These are phyloP conservation scores for Ictalurus furcatus DNA, from an alignment of 2,113 vertebrate genomes.

Conservation along the genomic window DNA sequence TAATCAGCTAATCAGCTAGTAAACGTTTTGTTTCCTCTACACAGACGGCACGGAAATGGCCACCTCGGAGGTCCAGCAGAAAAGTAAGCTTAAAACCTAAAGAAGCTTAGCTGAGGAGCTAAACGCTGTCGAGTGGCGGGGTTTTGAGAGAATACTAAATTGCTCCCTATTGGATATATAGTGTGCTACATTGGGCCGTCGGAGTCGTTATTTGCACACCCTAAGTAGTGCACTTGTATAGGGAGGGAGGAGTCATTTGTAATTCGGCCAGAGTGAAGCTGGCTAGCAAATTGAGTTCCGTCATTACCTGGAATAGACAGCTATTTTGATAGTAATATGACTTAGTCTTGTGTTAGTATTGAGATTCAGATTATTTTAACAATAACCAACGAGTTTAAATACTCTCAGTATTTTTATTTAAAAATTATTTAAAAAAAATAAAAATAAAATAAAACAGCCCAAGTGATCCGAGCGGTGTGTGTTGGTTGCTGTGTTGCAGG, in stretches of 20 bases:
- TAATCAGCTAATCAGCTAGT: too few species aligned
- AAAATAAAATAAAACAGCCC: too few species aligned
- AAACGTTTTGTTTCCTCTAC: background rate
- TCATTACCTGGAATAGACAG: slow-evolving; percentile 2
- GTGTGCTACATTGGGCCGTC: background rate
- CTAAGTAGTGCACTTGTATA: background rate
- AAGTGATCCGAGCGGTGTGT: background rate
- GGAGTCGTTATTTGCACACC: background rate
- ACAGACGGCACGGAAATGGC: slow-evolving; percentile 27
- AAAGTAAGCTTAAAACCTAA: slow-evolving; percentile 15
- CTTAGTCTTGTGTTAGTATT: background rate
- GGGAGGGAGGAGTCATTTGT: background rate
- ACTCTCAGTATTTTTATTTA: background rate
- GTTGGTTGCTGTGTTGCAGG: slow-evolving; percentile 2
- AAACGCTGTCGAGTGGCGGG: slow-evolving; percentile 3
- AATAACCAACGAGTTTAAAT: background rate
- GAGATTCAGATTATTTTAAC: background rate
- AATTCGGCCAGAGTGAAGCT: slow-evolving; percentile 47
- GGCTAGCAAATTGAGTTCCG: slow-evolving; percentile 26
- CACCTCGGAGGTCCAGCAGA: slow-evolving; percentile 14
- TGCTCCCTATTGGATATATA: background rate
- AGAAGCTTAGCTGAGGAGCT: slow-evolving; percentile 26
- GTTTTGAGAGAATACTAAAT: background rate
- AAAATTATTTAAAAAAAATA: background rate
- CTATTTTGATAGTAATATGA: background rate